Conservation (phyloP, 1,140 invertebrate species). For the Cecropterus lyciades region DNA sequence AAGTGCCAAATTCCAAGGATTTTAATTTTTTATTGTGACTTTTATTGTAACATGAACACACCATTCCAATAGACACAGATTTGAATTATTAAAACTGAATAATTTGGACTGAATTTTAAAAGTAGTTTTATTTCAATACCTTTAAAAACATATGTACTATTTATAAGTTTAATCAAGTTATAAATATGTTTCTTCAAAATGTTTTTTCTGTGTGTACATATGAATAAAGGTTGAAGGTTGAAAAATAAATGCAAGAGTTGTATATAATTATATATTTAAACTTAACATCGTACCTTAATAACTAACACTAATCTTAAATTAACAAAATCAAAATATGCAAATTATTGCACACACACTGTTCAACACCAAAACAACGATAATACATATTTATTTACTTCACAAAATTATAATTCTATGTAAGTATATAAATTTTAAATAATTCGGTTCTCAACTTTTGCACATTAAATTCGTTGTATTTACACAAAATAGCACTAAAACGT, state of each 20-base stretch:
- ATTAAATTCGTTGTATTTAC: conserved; percentile 25
- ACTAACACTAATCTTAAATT: conserved; percentile 61
- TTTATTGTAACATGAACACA: conserved; percentile 55
- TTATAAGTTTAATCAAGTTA: no score
- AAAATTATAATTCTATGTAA: conserved; percentile 7
- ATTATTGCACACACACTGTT: conserved; percentile 42
- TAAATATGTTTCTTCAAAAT: no score
- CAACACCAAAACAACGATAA: conserved; percentile 24
- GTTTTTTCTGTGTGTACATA: no score
- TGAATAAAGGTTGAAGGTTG: not conserved
- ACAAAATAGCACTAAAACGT: conserved; percentile 76
- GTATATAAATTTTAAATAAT: conserved; percentile 15
- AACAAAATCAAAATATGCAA: conserved; percentile 63
- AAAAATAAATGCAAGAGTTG: no score
- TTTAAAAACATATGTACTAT: not conserved
- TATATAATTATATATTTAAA: conserved; percentile 64
- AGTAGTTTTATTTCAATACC: conserved; percentile 52
- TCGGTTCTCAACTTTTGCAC: conserved; percentile 18
- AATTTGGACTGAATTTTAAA: conserved; percentile 74
- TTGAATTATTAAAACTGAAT: conserved; percentile 59
- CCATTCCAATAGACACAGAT: conserved; percentile 75
- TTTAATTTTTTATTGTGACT: conserved; percentile 47
- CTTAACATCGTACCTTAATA: conserved; percentile 62
- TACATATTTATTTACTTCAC: conserved; percentile 11
- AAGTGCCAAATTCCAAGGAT: conserved; percentile 72